Evolutionary conservation across 2,888 invertebrate genomes (phyloP), one percentile per base, ranked within the genome.

Genomic region (Noctuana brunneofusca): DNA sequence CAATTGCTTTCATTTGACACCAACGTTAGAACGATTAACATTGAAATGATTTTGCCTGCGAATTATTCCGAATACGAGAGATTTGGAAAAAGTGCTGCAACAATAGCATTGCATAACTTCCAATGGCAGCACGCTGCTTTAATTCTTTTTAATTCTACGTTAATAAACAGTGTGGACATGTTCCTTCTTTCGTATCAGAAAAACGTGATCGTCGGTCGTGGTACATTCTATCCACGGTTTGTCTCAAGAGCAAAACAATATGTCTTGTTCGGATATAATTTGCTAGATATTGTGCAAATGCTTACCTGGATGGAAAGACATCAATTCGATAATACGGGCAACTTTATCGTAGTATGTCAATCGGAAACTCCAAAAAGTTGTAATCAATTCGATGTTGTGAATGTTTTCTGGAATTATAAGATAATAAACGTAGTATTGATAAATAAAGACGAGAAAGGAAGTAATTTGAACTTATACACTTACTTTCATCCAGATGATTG

Each of bases 381-480:
- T 64, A 72, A 84, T 63, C 85, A 87, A 70, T 54, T 58, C 1
- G 66, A 73, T 56, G 80, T 81, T 5, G 74, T 82, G 16, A 56
- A 71, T 55, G 57, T 76, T 2, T 77, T 87, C 38, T 89, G 86
- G 88, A 64, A 76, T 38, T 68, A 78, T 57, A 84, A 76, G 75
- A 78, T 89, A 14, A 71, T 79, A 1, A 85, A 88, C 69, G 78
- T 87, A 0, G 70, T 87, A 20, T 78, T 83, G 46, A 72, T 89
- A 1, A 86, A 78, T 63, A 30, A 64, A 12, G 64, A 65, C 12
- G 12, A 24, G 3, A 65, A 63, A 27, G 48, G 64, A n/a, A 63
- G 66, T 3, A 53, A 70, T 62, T 71, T 73, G 2, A 65, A 67
- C n/a, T 83, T 76, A 0, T 87, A 79, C 57, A 82, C 81, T 4